phyloP scores from a whole-genome alignment of 2,888 invertebrate species.

The Alcis repandata region DNA sequence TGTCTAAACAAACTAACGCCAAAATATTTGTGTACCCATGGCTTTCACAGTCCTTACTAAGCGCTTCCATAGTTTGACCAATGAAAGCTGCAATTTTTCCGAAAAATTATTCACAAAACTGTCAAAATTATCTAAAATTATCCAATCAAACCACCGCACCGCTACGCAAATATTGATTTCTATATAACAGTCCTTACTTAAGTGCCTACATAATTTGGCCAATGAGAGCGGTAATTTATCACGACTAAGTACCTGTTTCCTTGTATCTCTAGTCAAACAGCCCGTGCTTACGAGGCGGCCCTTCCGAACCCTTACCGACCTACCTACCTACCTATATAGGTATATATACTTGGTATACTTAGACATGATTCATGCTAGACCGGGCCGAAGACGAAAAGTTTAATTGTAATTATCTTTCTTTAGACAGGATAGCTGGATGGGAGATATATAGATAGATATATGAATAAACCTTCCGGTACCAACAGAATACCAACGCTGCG shows the following conservation, averaged over 20 bases:
- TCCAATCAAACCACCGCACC: no score
- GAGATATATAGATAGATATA: background rate
- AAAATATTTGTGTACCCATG: background rate
- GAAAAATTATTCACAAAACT: constrained; percentile 23
- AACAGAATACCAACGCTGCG: no score
- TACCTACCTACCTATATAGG: no score
- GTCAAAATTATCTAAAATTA: no score
- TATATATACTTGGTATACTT: constrained; percentile 22
- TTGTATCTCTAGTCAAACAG: constrained; percentile 47
- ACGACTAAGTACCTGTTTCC: constrained; percentile 45
- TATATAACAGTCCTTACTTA: constrained; percentile 9
- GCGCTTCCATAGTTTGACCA: constrained; percentile 32
- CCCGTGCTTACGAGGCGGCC: constrained; percentile 43
- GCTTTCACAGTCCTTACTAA: constrained; percentile 4
- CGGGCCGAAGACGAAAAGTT: background rate
- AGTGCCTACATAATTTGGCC: constrained; percentile 33
- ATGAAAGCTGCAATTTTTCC: constrained; percentile 42
- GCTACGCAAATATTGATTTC: constrained; percentile 15
- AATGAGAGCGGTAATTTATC: constrained; percentile 43
- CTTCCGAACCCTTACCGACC: constrained; percentile 42
- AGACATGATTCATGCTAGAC: constrained; percentile 1
- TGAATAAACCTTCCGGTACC: no score
- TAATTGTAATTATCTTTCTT: background rate
- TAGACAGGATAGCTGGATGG: background rate
- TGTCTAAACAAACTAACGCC: background rate